Percentiles rank a stretch among this genome's conserved stretches.
These are phyloP conservation scores for Drosophila bipectinata DNA, from an alignment of 1,140 invertebrate species.

Conservation along the genomic window DNA sequence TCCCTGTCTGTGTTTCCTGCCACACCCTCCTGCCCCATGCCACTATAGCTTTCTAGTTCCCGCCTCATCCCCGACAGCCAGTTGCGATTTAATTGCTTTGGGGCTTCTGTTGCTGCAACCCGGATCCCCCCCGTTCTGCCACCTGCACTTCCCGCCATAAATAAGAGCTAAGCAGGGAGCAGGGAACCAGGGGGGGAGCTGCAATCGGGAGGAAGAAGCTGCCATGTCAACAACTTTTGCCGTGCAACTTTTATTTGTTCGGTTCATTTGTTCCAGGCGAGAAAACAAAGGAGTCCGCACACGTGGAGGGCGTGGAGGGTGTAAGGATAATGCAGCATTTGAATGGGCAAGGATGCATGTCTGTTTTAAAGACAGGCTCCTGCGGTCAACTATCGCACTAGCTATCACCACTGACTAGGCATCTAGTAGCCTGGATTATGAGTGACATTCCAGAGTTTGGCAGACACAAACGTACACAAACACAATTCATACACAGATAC, in stretches of 20 bases:
- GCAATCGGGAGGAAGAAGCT: constrained; percentile 18
- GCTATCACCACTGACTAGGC: too few relatives aligned
- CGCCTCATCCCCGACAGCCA: neutral
- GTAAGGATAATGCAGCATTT: neutral
- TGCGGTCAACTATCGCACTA: neutral
- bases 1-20: neutral
- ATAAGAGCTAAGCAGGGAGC: constrained; percentile 58
- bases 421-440: neutral
- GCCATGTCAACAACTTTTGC: constrained; percentile 65
- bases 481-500: constrained; percentile 17
- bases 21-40: constrained; percentile 10
- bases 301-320: too few relatives aligned
- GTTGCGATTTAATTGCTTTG: constrained; percentile 69
- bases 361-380: neutral
- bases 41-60: neutral
- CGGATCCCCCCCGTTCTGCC: neutral
- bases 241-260: constrained; percentile 62
- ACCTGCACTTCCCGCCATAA: constrained; percentile 63
- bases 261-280: constrained; percentile 55
- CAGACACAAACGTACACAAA: constrained; percentile 30
- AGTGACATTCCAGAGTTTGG: neutral
- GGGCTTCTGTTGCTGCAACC: constrained; percentile 25
- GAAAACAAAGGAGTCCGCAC: neutral
- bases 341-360: neutral
- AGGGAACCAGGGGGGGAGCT: neutral